These are phyloP conservation scores for Tauraco hartlaubi DNA, from an alignment of 2,797 vertebrate genomes.

Conservation along the genomic window DNA sequence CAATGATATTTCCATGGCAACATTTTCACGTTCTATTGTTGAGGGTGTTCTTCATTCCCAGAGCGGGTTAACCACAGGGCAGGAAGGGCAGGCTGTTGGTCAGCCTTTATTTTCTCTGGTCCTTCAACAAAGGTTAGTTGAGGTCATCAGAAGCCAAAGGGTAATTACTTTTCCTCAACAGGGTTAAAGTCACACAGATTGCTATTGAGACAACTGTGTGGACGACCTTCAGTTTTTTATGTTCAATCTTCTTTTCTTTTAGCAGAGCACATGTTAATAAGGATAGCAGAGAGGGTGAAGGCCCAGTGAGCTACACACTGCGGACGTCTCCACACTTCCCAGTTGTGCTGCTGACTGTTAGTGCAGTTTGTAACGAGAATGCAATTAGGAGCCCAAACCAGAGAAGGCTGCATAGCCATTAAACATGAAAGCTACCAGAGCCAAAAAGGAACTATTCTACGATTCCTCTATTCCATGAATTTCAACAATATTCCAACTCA, in stretches of 20 bases:
- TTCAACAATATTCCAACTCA: background rate
- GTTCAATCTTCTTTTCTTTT: conserved; percentile 71
- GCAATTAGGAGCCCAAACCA: background rate
- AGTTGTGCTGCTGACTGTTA: background rate
- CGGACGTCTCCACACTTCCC: background rate
- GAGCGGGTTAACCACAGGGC: conserved; percentile 85
- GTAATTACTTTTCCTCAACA: conserved; percentile 93
- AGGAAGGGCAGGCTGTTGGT: conserved; percentile 86
- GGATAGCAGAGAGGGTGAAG: conserved; percentile 2
- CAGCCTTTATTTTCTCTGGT: conserved; percentile 91
- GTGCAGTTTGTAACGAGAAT: background rate
- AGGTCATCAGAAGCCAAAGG: conserved; percentile 88
- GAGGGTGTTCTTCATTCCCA: conserved; percentile 76
- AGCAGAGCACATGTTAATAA: conserved; percentile 60
- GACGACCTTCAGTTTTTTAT: conserved; percentile 78
- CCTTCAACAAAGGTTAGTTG: conserved; percentile 87
- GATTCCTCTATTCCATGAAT: background rate
- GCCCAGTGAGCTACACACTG: background rate
- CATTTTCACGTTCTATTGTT: conserved; percentile 78
- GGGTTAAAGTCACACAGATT: conserved; percentile 91
- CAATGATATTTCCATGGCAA: conserved; percentile 84
- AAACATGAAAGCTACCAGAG: background rate
- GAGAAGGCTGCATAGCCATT: background rate
- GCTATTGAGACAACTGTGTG: conserved; percentile 83
- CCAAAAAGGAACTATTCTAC: background rate